Evolutionary conservation across 1,140 invertebrate species (phyloP).

Genomic region (Plectrocnemia conspersa): DNA sequence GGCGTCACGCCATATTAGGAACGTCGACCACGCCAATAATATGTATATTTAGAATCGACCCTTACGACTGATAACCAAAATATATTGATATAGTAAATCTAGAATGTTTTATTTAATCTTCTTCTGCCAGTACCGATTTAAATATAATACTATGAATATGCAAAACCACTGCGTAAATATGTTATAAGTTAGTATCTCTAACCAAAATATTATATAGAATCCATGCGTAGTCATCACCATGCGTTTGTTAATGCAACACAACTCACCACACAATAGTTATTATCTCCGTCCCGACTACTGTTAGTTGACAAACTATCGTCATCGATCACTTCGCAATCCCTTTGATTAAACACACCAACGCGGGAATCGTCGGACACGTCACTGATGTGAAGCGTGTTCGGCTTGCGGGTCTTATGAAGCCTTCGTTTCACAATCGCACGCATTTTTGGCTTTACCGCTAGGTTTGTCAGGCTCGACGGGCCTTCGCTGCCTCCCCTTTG

Average conservation of each 20-base stretch:
- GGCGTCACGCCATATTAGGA: too few relatives aligned
- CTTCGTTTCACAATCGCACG: slow-evolving; percentile 41
- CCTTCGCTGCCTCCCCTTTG: slow-evolving; percentile 51
- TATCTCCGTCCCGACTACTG: slow-evolving; percentile 25
- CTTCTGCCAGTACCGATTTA: too few relatives aligned
- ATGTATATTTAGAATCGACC: too few relatives aligned
- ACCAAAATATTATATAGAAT: too few relatives aligned
- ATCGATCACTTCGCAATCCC: slow-evolving; percentile 17
- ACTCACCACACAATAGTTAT: slow-evolving; percentile 33
- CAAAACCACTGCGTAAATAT: too few relatives aligned
- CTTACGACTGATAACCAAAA: too few relatives aligned
- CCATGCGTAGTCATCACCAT: neutral
- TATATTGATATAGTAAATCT: too few relatives aligned
- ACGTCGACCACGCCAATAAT: too few relatives aligned
- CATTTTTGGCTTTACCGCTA: slow-evolving; percentile 40
- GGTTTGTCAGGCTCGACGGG: slow-evolving; percentile 34
- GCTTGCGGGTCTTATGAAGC: slow-evolving; percentile 37
- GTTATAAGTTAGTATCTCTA: too few relatives aligned
- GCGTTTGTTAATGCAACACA: slow-evolving; percentile 10
- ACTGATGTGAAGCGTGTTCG: slow-evolving; percentile 16
- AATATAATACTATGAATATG: too few relatives aligned
- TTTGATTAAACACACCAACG: slow-evolving; percentile 25
- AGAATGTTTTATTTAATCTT: too few relatives aligned
- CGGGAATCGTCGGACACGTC: slow-evolving; percentile 7
- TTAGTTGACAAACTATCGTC: slow-evolving; percentile 27